Base-by-base conservation (phyloP, 2,888 invertebrate species). In the Marasmarcha lunaedactyla region DNA sequence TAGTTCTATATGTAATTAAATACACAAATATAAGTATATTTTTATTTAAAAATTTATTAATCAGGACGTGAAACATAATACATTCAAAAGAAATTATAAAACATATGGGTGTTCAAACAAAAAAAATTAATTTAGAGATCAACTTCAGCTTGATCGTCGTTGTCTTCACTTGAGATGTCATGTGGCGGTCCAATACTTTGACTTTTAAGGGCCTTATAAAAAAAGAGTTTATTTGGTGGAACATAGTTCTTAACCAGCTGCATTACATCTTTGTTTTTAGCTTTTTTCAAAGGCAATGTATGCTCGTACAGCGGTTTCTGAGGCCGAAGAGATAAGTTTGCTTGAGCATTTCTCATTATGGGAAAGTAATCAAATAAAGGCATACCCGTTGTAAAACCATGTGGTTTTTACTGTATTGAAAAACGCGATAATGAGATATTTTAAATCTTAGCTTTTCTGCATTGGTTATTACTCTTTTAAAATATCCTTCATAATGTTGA, bases 241-340 rank as follows among this genome's bases (percentile, higher is more conserved):
- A 36, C 36, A 36, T 36, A 36, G 36, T 36, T 36, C 36, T 36
- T 36, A 7, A 15, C 36, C 20, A 36, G 20, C 12, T 36, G 36
- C 36, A 36, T 36, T n/a, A 36, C 36, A n/a, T 36, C 36, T 36
- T 36, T 36, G n/a, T 20, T 5, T 20, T 20, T 20, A 20, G 20
- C 20, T n/a, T n/a, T n/a, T n/a, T n/a, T n/a, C n/a, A n/a, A n/a
- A n/a, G n/a, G n/a, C n/a, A n/a, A n/a, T n/a, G n/a, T n/a, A n/a
- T n/a, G n/a, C n/a, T n/a, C n/a, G n/a, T n/a, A n/a, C n/a, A n/a
- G n/a, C n/a, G n/a, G n/a, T n/a, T n/a, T n/a, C n/a, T n/a, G n/a
- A n/a, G n/a, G n/a, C n/a, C n/a, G n/a, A n/a, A n/a, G n/a, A n/a
- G n/a, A n/a, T n/a, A n/a, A n/a, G 20, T 3, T 20, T 7, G 20